phyloP scores from a whole-genome alignment of 2,888 invertebrate genomes.

The Hermaeophaga mercurialis region DNA sequence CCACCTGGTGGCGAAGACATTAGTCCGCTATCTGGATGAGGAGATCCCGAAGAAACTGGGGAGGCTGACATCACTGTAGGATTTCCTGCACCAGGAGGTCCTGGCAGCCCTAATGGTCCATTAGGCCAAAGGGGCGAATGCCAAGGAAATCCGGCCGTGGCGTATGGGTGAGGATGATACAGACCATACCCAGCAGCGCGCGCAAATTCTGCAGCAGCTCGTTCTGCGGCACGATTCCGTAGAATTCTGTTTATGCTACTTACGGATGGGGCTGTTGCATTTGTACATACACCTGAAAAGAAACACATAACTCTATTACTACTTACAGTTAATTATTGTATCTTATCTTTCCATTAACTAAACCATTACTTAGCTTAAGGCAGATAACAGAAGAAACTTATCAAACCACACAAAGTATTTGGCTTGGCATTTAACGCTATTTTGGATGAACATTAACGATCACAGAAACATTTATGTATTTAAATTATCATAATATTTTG shows the following conservation, averaged over 20 bases:
- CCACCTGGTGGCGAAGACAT: constrained; percentile 54
- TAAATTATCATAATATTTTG: too few species aligned
- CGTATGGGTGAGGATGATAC: constrained; percentile 78
- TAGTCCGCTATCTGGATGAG: constrained; percentile 53
- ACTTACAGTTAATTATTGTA: not conserved
- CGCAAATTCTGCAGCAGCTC: constrained; percentile 95
- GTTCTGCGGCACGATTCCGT: constrained; percentile 92
- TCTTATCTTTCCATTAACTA: not conserved
- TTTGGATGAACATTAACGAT: too few species aligned
- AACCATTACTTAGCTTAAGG: too few species aligned
- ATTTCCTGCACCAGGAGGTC: constrained; percentile 63
- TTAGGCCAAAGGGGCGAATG: constrained; percentile 67
- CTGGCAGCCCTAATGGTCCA: constrained; percentile 49
- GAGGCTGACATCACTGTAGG: constrained; percentile 59
- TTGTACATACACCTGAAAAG: constrained; percentile 88
- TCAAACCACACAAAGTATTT: too few species aligned
- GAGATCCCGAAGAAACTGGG: constrained; percentile 58
- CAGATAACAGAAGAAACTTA: too few species aligned
- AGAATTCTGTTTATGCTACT: constrained; percentile 97
- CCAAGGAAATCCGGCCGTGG: constrained; percentile 58
- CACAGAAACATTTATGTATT: too few species aligned
- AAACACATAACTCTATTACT: not conserved
- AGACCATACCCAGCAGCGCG: constrained; percentile 88
- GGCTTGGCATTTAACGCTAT: too few species aligned
- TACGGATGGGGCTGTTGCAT: constrained; percentile 94